Conservation (phyloP, 2,888 invertebrate species). For the Tineola bisselliella region DNA sequence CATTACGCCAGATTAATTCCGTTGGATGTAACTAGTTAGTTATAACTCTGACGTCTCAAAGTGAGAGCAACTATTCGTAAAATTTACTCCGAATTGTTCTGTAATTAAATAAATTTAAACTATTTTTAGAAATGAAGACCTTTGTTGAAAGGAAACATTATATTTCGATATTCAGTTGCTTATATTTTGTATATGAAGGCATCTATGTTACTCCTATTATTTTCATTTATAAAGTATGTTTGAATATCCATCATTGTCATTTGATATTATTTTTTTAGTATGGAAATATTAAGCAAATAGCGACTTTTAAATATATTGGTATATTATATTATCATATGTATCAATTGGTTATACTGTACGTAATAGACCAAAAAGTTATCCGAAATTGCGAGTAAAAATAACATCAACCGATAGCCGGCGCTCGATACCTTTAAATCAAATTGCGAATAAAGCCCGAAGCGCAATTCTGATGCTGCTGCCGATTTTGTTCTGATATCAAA, state of each 20-base stretch:
- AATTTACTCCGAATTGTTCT: background rate
- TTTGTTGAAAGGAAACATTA: no score
- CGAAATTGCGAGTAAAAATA: background rate
- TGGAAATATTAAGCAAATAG: no score
- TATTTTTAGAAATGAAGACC: no score
- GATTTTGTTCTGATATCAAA: background rate
- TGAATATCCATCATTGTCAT: no score
- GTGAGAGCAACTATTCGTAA: background rate
- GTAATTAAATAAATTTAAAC: background rate
- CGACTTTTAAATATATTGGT: no score
- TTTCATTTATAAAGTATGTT: no score
- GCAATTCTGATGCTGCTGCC: background rate
- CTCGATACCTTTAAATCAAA: background rate
- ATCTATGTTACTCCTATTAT: no score
- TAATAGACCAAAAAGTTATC: background rate
- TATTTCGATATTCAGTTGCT: no score
- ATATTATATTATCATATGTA: no score
- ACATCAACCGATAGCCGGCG: background rate
- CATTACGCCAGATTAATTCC: conserved; percentile 1
- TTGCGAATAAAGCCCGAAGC: background rate
- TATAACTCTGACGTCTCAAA: background rate
- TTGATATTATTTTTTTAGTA: no score
- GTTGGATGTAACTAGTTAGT: background rate
- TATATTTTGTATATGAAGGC: no score
- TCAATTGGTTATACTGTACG: background rate